Base-by-base conservation (phyloP, 2,113 vertebrate genomes). In the Channa maculata region DNA sequence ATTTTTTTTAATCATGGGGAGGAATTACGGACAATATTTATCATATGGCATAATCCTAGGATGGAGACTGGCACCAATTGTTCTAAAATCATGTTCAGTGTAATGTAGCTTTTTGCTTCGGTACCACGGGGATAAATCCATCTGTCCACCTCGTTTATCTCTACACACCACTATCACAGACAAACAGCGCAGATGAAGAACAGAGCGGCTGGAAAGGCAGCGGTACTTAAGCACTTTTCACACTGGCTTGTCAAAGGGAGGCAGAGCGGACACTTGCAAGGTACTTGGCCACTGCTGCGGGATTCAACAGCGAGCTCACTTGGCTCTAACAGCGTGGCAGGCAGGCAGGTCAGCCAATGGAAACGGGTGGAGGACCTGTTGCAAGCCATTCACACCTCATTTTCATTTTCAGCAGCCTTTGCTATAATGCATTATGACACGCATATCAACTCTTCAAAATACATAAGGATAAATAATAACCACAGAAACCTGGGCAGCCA, bases 401-500 rank as follows among this genome's bases (percentile, higher is more conserved):
- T 79, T 65, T 70, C n/a, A 61, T 33, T 51, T 60, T 53, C 3
- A n/a, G 61, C 37, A 15, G 59, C 11, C 14, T 81, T 45, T 13
- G 54, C 14, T 5, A 13, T 63, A 39, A 79, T 64, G 46, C 59
- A 37, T 9, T 8, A 37, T 45, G 57, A 71, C 41, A 45, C 55
- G 55, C 48, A 36, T 41, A 37, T 81, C 66, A 68, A 82, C 74
- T 73, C 65, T 76, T 76, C 37, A 24, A 34, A 60, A 69, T 70
- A 68, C 53, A 72, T 79, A 68, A 50, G 34, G 49, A 67, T 65
- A 67, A 80, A 86, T 82, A 89, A 83, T 65, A 80, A 71, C 34
- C 49, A 24, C 4, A 24, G 36, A 52, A 57, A 61, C 48, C 52
- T 33, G 64, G 67, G 75, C 80, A 75, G 65, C 48, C 80, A 57